phyloP scores from a whole-genome alignment of 2,888 invertebrate species.

The Rotaria magnacalcarata region DNA sequence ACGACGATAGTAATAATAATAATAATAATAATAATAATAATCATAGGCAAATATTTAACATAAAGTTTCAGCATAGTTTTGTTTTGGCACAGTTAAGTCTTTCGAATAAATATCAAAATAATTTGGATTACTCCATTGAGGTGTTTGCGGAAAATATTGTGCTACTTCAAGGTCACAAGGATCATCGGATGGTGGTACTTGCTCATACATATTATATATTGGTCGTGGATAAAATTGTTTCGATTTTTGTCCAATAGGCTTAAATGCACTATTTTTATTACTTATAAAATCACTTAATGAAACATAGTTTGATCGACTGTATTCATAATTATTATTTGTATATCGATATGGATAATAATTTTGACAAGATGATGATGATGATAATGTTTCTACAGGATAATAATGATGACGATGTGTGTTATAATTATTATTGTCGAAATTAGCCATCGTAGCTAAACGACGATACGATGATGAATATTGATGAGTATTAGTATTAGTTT shows the following conservation, averaged over 20 bases:
- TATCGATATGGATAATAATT: slow-evolving; percentile 20
- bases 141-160: slow-evolving; percentile 8
- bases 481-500: neutral
- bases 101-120: slow-evolving; percentile 34
- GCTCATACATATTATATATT: neutral
- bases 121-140: slow-evolving; percentile 32
- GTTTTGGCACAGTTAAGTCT: neutral
- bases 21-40: neutral
- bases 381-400: slow-evolving; percentile 2
- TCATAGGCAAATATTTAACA: neutral
- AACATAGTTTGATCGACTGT: slow-evolving; percentile 26
- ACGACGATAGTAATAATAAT: no score
- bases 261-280: slow-evolving; percentile 6
- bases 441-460: neutral
- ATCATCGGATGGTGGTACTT: neutral
- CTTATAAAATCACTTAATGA: neutral
- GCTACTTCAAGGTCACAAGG: slow-evolving; percentile 32
- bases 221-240: neutral
- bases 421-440: slow-evolving; percentile 2
- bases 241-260: neutral
- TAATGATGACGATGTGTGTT: neutral
- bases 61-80: slow-evolving; percentile 15
- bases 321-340: slow-evolving; percentile 30
- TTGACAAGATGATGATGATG: neutral
- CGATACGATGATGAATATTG: slow-evolving; percentile 14